Conservation (phyloP, 2,888 invertebrate species). For the Melieria picta region DNA sequence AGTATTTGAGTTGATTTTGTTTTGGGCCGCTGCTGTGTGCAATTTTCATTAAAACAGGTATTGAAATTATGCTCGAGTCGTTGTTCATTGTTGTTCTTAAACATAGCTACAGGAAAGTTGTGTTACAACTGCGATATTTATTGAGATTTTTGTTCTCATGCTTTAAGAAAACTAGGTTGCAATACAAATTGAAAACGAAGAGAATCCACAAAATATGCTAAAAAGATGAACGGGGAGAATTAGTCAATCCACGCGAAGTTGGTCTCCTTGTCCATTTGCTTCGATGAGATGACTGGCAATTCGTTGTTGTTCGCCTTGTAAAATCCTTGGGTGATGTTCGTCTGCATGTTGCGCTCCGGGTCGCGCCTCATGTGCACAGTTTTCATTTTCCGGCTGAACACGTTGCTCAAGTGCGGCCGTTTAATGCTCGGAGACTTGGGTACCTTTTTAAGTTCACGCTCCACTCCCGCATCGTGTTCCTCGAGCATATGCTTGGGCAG, state of each 20-base stretch:
- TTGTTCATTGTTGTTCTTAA: no score
- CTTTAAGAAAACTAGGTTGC: no score
- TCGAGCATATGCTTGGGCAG: conserved; percentile 40
- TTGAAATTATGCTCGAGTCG: no score
- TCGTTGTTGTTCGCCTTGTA: conserved; percentile 57
- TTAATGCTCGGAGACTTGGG: conserved; percentile 44
- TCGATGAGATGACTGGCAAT: conserved; percentile 47
- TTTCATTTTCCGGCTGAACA: conserved; percentile 51
- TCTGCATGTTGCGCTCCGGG: conserved; percentile 38
- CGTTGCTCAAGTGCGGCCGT: conserved; percentile 43
- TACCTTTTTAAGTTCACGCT: conserved; percentile 44
- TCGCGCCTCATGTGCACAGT: conserved; percentile 46
- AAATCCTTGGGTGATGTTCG: conserved; percentile 39
- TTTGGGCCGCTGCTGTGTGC: no score
- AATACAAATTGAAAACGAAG: no score
- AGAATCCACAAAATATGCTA: no score
- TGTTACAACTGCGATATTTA: no score
- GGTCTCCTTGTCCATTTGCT: conserved; percentile 53
- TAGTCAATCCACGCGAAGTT: conserved; percentile 63
- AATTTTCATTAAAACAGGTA: no score
- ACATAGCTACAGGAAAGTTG: no score
- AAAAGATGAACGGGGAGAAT: not conserved
- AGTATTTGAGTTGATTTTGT: no score
- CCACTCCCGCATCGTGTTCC: conserved; percentile 34
- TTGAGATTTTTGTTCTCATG: no score